Percentiles rank a stretch among this genome's conserved stretches.
Conservation (phyloP, 2,797 vertebrate genomes). For the Microcaecilia unicolor region DNA sequence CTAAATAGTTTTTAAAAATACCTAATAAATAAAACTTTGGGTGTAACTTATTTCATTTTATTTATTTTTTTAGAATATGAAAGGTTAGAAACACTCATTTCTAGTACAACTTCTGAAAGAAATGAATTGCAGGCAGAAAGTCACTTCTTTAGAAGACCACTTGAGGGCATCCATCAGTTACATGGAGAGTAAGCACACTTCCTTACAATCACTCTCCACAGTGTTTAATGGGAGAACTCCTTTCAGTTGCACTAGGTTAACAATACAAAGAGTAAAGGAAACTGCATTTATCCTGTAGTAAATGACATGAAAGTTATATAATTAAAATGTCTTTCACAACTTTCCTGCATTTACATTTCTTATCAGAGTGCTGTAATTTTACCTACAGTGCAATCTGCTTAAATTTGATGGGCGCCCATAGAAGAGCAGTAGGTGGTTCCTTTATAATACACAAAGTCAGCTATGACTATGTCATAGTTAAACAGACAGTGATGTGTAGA, state of each 20-base stretch:
- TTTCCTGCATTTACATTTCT: too few relatives aligned
- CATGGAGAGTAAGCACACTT: not conserved
- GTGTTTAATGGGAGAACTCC: not conserved
- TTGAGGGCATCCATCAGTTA: slow-evolving; percentile 32
- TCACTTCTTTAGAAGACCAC: slow-evolving; percentile 12
- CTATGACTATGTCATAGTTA: too few relatives aligned
- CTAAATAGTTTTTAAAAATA: too few relatives aligned
- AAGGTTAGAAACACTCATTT: not conserved
- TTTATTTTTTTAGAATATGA: not conserved
- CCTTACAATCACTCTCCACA: not conserved
- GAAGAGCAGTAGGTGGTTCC: too few relatives aligned
- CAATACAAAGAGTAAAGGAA: not conserved
- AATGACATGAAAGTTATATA: slow-evolving; percentile 1
- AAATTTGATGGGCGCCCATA: too few relatives aligned
- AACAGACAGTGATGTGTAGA: too few relatives aligned
- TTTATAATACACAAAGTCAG: too few relatives aligned
- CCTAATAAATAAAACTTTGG: too few relatives aligned
- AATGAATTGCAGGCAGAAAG: not conserved
- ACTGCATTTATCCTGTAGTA: not conserved
- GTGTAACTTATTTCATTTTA: not conserved
- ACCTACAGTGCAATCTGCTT: too few relatives aligned
- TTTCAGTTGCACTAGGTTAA: not conserved
- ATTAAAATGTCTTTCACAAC: not conserved
- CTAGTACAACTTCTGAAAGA: not conserved
- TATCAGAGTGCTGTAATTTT: too few relatives aligned